These are phyloP conservation scores for Leptodactylus fallax DNA, from an alignment of 2,797 vertebrate species.

Conservation along the genomic window DNA sequence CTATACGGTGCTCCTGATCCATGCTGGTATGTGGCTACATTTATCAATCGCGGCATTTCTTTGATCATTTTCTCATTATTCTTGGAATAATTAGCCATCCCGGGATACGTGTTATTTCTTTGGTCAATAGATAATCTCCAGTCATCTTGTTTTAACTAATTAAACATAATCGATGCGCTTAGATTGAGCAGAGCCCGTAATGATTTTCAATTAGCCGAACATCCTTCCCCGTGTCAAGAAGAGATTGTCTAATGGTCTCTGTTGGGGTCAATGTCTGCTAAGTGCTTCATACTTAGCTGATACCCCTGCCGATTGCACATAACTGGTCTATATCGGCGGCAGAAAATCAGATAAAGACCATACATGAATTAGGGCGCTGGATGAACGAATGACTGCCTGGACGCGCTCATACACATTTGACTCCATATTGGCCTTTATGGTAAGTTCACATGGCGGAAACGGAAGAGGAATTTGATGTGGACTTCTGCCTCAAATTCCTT, in stretches of 20 bases:
- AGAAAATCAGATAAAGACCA: too few relatives aligned
- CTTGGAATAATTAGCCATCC: conserved; percentile 28
- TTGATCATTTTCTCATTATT: conserved; percentile 31
- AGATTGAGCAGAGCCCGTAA: conserved; percentile 20
- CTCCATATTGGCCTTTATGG: too few relatives aligned
- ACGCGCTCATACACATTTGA: too few relatives aligned
- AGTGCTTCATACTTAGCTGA: background rate
- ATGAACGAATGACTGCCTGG: too few relatives aligned
- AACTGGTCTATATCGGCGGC: too few relatives aligned
- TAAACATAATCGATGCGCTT: conserved; percentile 47
- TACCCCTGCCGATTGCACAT: background rate
- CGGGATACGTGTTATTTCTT: background rate
- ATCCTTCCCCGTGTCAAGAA: conserved; percentile 12
- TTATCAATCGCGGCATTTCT: conserved; percentile 7
- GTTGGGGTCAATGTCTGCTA: background rate
- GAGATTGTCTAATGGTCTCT: background rate
- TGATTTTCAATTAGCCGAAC: conserved; percentile 50
- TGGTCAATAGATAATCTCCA: conserved; percentile 31
- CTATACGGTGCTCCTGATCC: conserved; percentile 87
- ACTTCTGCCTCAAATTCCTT: too few relatives aligned
- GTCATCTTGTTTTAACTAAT: conserved; percentile 46
- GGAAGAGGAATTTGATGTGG: too few relatives aligned
- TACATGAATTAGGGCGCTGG: too few relatives aligned
- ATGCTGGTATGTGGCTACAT: conserved; percentile 83
- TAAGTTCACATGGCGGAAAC: too few relatives aligned